Evolutionary conservation across 1,140 invertebrate species (phyloP).

Genomic region (Philaenus spumarius): DNA sequence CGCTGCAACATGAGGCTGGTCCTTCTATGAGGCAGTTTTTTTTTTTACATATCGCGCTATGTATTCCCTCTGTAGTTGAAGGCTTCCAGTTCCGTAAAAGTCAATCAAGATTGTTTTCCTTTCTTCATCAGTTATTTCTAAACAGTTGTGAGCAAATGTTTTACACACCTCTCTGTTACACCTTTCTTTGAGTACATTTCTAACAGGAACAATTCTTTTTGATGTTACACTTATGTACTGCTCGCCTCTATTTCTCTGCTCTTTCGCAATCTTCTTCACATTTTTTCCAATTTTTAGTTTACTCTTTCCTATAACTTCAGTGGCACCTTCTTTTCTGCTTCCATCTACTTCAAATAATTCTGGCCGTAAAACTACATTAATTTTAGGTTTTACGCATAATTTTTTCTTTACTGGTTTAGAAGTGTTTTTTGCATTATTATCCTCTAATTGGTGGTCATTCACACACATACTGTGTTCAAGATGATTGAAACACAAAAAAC

Average conservation of each 20-base stretch:
- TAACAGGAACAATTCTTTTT: conserved; percentile 15
- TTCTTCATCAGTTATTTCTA: conserved; percentile 6
- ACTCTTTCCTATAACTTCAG: not conserved
- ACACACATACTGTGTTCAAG: not conserved
- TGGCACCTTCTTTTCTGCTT: too few relatives aligned
- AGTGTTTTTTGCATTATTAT: not conserved
- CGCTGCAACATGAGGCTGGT: too few relatives aligned
- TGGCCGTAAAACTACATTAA: not conserved
- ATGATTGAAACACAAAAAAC: not conserved
- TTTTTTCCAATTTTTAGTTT: not conserved
- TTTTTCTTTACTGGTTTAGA: not conserved
- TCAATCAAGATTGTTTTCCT: conserved; percentile 10
- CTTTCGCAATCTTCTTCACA: too few relatives aligned
- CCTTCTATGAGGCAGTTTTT: conserved; percentile 5
- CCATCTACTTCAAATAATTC: too few relatives aligned
- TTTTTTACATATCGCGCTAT: not conserved
- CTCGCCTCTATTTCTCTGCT: too few relatives aligned
- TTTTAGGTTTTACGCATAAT: not conserved
- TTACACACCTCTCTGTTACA: conserved; percentile 5
- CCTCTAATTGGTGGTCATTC: not conserved
- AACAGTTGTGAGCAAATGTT: conserved; percentile 7
- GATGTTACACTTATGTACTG: too few relatives aligned
- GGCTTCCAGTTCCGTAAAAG: conserved; percentile 4
- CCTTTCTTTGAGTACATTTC: conserved; percentile 2
- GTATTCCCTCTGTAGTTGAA: conserved; percentile 12